Conservation (phyloP, 2,113 vertebrate genomes). For the Glaucidium brasilianum region DNA sequence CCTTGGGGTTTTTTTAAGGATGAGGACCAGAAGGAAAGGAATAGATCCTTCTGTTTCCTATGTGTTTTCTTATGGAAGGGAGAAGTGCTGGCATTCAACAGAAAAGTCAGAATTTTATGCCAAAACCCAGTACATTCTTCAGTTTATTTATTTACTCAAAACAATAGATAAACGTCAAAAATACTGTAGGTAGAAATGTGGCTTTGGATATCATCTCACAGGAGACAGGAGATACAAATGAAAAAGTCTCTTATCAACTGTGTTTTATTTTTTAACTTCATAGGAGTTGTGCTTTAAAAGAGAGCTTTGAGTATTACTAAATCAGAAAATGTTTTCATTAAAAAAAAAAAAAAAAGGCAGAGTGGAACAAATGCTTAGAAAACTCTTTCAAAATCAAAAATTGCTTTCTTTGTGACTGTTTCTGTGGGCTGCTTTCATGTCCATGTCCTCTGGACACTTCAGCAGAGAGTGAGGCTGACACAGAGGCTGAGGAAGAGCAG, state of each 20-base stretch:
- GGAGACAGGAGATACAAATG: background rate
- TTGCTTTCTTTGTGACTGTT: background rate
- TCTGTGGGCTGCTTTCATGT: background rate
- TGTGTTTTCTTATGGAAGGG: background rate
- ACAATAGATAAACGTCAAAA: background rate
- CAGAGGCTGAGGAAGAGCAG: background rate
- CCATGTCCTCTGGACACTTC: background rate
- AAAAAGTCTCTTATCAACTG: background rate
- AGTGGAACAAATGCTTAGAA: background rate
- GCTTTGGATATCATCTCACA: background rate
- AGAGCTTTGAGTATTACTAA: background rate
- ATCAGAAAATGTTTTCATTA: background rate
- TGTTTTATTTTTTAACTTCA: background rate
- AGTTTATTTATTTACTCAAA: background rate
- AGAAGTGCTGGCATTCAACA: background rate
- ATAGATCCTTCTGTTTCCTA: background rate
- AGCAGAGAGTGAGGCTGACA: background rate
- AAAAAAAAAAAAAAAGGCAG: background rate
- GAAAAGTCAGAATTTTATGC: background rate
- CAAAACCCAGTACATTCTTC: background rate
- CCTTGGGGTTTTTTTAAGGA: background rate
- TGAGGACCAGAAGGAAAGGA: background rate
- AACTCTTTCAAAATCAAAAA: background rate
- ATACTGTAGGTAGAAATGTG: background rate
- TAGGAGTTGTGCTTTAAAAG: background rate